Percentiles rank a stretch among this genome's conserved stretches.
Conservation (phyloP, 2,888 invertebrate species). For the Chromoteleia sp. region DNA sequence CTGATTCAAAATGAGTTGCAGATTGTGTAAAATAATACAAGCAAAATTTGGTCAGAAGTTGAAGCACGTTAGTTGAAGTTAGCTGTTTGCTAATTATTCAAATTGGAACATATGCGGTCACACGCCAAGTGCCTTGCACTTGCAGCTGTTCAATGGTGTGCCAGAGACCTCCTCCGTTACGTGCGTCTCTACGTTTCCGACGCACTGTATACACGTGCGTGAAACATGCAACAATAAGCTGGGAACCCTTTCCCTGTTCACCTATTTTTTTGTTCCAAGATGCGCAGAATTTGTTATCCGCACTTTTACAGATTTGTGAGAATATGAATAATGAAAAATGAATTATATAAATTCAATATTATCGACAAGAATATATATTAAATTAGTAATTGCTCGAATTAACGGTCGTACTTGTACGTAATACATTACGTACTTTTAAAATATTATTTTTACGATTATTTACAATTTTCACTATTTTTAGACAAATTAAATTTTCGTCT, state of each 20-base stretch:
- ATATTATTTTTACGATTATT: no score
- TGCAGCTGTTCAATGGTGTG: conserved; percentile 69
- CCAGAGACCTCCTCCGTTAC: conserved; percentile 65
- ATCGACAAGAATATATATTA: no score
- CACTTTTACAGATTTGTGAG: not conserved
- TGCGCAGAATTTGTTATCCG: conserved; percentile 39
- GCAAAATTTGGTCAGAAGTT: conserved; percentile 31
- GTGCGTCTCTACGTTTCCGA: conserved; percentile 50
- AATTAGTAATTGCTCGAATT: no score
- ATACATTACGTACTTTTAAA: no score
- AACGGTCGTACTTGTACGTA: no score
- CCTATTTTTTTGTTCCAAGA: conserved; percentile 47
- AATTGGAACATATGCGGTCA: conserved; percentile 69
- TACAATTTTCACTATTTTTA: no score
- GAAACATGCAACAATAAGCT: conserved; percentile 65
- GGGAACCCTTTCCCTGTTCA: conserved; percentile 60
- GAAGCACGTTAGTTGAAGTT: conserved; percentile 32
- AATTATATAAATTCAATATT: no score
- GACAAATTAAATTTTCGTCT: no score
- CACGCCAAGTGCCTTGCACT: conserved; percentile 70
- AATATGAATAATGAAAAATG: not conserved
- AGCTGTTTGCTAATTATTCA: conserved; percentile 66
- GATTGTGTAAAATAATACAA: conserved; percentile 9
- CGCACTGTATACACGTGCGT: conserved; percentile 56
- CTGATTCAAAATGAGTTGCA: no score